Evolutionary conservation across 2,797 vertebrate species (phyloP).

Genomic region (Falco novaeseelandiae): DNA sequence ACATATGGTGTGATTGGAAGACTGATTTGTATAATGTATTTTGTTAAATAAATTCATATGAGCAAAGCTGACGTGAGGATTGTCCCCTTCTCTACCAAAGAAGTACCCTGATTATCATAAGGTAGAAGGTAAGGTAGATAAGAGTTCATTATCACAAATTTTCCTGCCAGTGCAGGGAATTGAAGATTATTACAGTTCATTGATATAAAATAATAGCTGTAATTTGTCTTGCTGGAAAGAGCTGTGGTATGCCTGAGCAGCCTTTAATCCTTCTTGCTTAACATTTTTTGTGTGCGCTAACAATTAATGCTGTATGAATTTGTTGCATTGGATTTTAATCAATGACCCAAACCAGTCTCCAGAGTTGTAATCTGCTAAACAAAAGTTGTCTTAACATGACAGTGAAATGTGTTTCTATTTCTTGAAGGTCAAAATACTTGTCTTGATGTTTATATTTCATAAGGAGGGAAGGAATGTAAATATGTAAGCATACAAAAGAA

Average conservation of each 20-base stretch:
- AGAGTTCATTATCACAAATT: neutral
- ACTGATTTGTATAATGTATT: neutral
- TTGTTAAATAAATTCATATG: neutral
- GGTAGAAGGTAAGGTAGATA: neutral
- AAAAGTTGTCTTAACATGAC: neutral
- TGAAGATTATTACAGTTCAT: slow-evolving; percentile 9
- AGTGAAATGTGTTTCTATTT: neutral
- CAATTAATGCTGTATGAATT: slow-evolving; percentile 7
- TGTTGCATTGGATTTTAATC: neutral
- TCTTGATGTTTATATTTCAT: neutral
- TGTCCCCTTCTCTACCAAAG: neutral
- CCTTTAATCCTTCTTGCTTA: slow-evolving; percentile 28
- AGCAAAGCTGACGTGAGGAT: neutral
- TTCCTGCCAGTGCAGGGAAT: neutral
- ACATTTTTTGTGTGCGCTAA: neutral
- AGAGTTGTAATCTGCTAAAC: neutral
- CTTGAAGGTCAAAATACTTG: neutral
- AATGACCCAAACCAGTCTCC: neutral
- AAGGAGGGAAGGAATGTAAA: neutral
- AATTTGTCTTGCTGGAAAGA: slow-evolving; percentile 10
- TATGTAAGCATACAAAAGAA: neutral
- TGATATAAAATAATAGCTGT: slow-evolving; percentile 27
- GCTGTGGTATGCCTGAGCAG: neutral
- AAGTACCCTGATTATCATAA: neutral
- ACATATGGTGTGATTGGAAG: neutral